Conservation (phyloP, 2,113 vertebrate species). For the Casuarius casuarius region DNA sequence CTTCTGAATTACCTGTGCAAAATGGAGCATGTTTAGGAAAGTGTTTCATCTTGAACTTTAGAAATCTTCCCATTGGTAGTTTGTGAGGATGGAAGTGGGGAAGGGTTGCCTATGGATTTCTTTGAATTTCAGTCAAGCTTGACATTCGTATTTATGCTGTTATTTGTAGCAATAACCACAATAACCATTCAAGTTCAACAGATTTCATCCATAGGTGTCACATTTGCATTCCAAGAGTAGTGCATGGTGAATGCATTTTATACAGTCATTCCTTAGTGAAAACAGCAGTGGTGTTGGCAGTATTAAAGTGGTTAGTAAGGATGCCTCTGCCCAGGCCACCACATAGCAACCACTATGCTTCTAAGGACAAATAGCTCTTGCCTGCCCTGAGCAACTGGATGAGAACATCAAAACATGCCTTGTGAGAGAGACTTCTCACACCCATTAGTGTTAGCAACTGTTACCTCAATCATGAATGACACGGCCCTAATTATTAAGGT, state of each 20-base stretch:
- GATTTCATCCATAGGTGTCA: constrained; percentile 69
- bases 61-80: constrained; percentile 21
- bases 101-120: constrained; percentile 51
- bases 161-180: constrained; percentile 55
- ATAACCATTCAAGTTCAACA: constrained; percentile 60
- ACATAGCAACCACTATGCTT: constrained; percentile 83
- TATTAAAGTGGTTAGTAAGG: constrained; percentile 69
- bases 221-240: constrained; percentile 73
- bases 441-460: constrained; percentile 93
- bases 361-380: constrained; percentile 80
- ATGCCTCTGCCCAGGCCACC: constrained; percentile 74
- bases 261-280: constrained; percentile 56
- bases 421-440: constrained; percentile 78
- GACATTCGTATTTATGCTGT: constrained; percentile 59
- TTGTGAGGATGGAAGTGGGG: background rate
- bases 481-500: constrained; percentile 95
- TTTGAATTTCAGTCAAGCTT: constrained; percentile 52
- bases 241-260: constrained; percentile 57
- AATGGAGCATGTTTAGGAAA: background rate
- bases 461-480: constrained; percentile 91
- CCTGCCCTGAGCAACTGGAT: constrained; percentile 78
- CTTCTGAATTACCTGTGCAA: background rate
- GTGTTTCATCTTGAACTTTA: constrained; percentile 23
- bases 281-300: constrained; percentile 57
- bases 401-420: constrained; percentile 83